Conservation (phyloP, 2,113 vertebrate species). For the Trinectes maculatus region DNA sequence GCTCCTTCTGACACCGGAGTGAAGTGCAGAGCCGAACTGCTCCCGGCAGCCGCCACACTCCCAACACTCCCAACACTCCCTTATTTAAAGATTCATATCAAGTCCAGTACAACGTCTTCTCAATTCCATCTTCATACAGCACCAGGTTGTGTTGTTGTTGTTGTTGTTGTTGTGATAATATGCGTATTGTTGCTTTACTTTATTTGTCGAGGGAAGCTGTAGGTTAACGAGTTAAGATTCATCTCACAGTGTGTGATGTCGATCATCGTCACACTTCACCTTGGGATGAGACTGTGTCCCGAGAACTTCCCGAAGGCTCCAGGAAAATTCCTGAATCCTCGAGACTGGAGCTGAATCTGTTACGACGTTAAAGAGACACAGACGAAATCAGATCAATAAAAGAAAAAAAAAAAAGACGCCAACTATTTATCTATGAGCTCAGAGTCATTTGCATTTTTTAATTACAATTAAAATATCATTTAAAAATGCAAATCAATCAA, state of each 20-base stretch:
- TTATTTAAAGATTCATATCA: conserved; percentile 42
- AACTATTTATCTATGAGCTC: too few species aligned
- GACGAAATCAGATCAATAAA: too few species aligned
- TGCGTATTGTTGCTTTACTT: too few species aligned
- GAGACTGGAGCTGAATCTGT: neutral
- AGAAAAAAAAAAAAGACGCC: too few species aligned
- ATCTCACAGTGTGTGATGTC: too few species aligned
- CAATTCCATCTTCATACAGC: neutral
- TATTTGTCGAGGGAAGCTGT: too few species aligned
- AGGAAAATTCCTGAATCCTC: neutral
- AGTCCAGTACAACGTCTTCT: neutral
- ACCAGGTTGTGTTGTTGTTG: too few species aligned
- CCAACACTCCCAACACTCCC: conserved; percentile 55
- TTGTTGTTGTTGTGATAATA: too few species aligned
- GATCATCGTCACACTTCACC: neutral
- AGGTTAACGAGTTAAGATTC: too few species aligned
- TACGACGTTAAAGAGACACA: neutral
- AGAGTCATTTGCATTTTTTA: too few species aligned
- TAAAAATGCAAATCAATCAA: too few species aligned
- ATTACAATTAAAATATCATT: too few species aligned
- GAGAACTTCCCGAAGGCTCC: neutral
- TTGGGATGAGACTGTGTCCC: neutral
- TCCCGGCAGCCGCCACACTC: conserved; percentile 36
- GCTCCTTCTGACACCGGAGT: conserved; percentile 66
- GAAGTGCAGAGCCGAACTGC: conserved; percentile 54